Evolutionary conservation across 1,140 invertebrate species (phyloP).

Genomic region (Conus ventricosus): DNA sequence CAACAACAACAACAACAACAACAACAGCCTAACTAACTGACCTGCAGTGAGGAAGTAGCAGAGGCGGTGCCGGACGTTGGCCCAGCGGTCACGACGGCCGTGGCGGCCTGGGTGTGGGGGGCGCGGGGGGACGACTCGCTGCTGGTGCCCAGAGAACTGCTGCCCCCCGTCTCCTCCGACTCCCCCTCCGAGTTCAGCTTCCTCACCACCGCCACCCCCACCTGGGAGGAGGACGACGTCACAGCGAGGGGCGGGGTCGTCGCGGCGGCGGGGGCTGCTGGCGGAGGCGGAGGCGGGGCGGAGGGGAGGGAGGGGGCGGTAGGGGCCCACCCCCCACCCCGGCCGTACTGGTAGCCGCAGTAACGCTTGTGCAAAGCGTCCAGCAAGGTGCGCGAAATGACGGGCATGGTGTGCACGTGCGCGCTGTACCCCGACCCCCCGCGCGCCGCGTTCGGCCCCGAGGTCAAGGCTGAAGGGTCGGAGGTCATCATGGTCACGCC

Average conservation of each 20-base stretch:
- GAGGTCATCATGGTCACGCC: slow-evolving; percentile 38
- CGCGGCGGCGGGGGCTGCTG: background rate
- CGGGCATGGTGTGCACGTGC: slow-evolving; percentile 37
- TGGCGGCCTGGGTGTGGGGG: background rate
- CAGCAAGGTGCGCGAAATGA: slow-evolving; percentile 48
- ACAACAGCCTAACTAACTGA: background rate
- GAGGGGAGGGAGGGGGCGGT: background rate
- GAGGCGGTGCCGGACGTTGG: background rate
- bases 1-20: too few species aligned
- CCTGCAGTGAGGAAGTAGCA: background rate
- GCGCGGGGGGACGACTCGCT: slow-evolving; percentile 13
- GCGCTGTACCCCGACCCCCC: background rate
- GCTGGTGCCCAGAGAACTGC: slow-evolving; percentile 3
- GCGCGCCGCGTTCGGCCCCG: background rate
- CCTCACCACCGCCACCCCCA: background rate
- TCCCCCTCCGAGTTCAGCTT: slow-evolving; percentile 9
- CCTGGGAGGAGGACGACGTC: background rate
- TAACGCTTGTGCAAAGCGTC: slow-evolving; percentile 52
- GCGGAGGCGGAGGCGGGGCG: background rate
- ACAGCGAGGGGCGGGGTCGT: background rate
- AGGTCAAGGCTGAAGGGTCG: background rate
- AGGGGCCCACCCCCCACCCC: background rate
- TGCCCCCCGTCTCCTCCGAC: slow-evolving; percentile 3
- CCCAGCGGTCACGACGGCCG: background rate
- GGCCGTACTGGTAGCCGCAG: slow-evolving; percentile 48